Percentiles rank a stretch among this genome's conserved stretches.
Conservation (phyloP, 2,888 invertebrate species). For the Acleris laterana region DNA sequence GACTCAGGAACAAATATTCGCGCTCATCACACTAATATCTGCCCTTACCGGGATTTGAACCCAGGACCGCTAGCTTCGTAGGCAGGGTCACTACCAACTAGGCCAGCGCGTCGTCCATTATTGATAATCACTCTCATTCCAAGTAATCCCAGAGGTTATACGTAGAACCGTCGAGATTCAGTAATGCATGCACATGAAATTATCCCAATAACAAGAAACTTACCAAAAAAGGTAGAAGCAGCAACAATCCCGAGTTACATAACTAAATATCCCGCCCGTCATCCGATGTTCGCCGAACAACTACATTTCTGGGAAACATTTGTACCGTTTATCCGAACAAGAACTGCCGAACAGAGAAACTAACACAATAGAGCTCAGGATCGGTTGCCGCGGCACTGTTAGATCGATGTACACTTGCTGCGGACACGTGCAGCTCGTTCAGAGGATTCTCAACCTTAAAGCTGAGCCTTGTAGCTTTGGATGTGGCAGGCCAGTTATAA, state of each 20-base stretch:
- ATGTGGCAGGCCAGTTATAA: background rate
- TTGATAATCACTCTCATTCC: no score
- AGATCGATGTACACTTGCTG: constrained; percentile 28
- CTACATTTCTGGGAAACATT: constrained; percentile 20
- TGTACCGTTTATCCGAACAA: constrained; percentile 28
- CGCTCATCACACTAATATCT: no score
- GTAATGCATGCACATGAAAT: no score
- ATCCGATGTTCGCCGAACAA: constrained; percentile 20
- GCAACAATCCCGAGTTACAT: background rate
- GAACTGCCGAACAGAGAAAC: constrained; percentile 25
- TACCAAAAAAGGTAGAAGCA: no score
- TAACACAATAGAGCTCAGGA: constrained; percentile 28
- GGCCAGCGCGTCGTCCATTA: no score
- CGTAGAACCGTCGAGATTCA: no score
- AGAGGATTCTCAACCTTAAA: constrained; percentile 10
- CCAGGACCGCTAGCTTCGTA: no score
- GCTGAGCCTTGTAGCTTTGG: background rate
- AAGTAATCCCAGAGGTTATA: no score
- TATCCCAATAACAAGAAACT: no score
- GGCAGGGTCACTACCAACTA: no score
- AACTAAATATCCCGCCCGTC: constrained; percentile 11
- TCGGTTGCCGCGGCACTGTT: constrained; percentile 23
- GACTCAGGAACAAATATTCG: no score
- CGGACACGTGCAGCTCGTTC: background rate
- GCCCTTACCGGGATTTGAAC: no score